A percentile compares a stretch with the other conserved stretches of the same genome.
Evolutionary conservation across 2,113 vertebrate species (phyloP).

Genomic region (Caretta caretta): DNA sequence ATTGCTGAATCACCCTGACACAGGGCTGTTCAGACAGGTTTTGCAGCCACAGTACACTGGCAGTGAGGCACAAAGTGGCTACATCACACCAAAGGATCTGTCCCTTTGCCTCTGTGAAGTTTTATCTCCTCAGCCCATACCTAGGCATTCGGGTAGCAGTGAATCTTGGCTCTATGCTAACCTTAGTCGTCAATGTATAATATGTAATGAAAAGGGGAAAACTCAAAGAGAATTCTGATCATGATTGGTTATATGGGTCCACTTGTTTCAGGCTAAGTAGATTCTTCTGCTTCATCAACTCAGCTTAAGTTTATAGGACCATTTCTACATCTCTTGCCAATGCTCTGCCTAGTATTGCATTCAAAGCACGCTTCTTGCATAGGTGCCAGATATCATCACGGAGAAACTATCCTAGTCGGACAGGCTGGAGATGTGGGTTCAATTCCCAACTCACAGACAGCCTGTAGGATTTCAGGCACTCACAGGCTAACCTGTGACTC

Average conservation of each 20-base stretch:
- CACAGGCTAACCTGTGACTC: neutral
- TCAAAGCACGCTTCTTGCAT: neutral
- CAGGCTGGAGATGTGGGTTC: neutral
- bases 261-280: neutral
- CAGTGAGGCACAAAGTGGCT: neutral
- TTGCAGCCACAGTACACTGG: neutral
- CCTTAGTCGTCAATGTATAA: neutral
- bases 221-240: neutral
- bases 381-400: neutral
- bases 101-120: neutral
- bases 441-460: neutral
- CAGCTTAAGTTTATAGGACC: neutral
- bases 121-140: neutral
- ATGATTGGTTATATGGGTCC: neutral
- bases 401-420: neutral
- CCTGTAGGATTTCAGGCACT: neutral
- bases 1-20: neutral
- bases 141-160: neutral
- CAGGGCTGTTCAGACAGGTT: neutral
- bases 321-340: neutral
- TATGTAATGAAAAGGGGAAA: neutral
- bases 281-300: neutral
- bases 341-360: neutral
- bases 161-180: neutral
- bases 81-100: neutral